These are phyloP conservation scores for Montipora foliosa DNA, from an alignment of 64 coral and sea anemone species.

Conservation along the genomic window DNA sequence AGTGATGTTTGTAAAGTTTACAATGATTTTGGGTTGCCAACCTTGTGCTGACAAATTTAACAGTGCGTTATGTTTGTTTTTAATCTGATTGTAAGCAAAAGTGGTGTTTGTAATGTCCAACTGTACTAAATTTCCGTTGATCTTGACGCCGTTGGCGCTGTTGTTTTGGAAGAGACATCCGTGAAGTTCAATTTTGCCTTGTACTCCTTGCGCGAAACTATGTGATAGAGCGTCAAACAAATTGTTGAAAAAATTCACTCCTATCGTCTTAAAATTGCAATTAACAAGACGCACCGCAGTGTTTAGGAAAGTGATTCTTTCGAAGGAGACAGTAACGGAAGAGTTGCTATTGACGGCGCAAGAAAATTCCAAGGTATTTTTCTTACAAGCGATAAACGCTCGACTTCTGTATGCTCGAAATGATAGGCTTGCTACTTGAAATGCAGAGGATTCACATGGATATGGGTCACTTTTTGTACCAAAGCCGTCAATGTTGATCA, in stretches of 20 bases:
- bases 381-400: constrained; percentile 5
- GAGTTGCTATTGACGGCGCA: neutral
- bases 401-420: neutral
- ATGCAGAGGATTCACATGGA: neutral
- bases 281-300: neutral
- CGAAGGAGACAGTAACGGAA: neutral
- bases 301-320: constrained; percentile 43
- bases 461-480: constrained; percentile 47
- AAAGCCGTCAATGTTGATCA: constrained; percentile 46
- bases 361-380: neutral
- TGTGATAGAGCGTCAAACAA: neutral
- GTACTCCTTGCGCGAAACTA: neutral
- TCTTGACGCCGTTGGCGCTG: neutral
- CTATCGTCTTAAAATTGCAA: constrained; percentile 14
- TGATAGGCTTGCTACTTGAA: neutral
- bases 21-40: neutral
- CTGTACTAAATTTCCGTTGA: neutral
- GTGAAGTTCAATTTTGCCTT: neutral
- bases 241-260: neutral
- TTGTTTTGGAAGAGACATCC: constrained; percentile 2
- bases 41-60: neutral
- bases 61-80: neutral
- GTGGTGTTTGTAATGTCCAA: neutral
- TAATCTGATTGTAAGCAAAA: neutral
- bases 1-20: neutral